These are phyloP conservation scores for Gobius niger DNA, from an alignment of 2,113 vertebrate genomes.

Conservation along the genomic window DNA sequence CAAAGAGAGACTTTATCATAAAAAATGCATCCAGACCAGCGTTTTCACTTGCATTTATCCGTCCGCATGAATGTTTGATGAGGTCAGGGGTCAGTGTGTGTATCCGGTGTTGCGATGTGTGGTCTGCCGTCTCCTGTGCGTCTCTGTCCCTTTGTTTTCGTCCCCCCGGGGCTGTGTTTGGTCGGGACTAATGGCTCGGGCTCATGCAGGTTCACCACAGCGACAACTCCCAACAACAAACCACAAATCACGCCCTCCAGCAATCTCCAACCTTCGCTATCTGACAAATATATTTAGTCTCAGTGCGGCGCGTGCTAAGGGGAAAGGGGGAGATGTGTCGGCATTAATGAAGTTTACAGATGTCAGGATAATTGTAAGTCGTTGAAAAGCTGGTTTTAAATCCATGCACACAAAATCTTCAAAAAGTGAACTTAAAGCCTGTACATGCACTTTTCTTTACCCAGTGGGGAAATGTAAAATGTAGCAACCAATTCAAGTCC, in stretches of 20 bases:
- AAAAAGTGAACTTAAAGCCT: too few species aligned
- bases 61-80: conserved; percentile 19
- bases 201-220: conserved; percentile 45
- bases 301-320: background rate
- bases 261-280: background rate
- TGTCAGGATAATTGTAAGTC: too few species aligned
- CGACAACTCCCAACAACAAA: conserved; percentile 43
- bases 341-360: too few species aligned
- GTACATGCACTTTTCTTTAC: too few species aligned
- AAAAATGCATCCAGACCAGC: background rate
- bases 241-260: conserved; percentile 39
- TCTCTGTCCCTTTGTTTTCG: conserved; percentile 8
- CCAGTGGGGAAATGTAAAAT: too few species aligned
- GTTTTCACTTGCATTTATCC: conserved; percentile 9
- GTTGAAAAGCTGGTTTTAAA: too few species aligned
- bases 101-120: conserved; percentile 6
- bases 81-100: background rate
- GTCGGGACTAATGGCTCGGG: conserved; percentile 13
- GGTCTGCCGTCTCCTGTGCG: conserved; percentile 14
- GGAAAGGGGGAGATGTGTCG: too few species aligned
- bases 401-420: too few species aligned
- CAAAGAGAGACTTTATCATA: background rate
- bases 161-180: conserved; percentile 12
- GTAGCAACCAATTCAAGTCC: background rate
- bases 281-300: background rate